phyloP scores from a whole-genome alignment of 2,888 invertebrate genomes.

The Hesperia comma region DNA sequence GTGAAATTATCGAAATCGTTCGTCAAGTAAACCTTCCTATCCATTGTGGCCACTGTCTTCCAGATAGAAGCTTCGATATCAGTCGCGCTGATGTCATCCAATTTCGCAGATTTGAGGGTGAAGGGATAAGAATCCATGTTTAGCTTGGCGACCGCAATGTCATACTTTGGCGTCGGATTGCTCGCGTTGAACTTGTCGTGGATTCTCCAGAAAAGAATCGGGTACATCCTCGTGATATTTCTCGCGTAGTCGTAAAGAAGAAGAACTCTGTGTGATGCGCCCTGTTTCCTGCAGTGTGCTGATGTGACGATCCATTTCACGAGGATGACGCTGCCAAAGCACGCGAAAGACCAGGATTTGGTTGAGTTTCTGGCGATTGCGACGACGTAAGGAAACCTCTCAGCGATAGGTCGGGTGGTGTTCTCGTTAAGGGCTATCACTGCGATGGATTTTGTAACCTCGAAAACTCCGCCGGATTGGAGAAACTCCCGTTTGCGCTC shows the following conservation, averaged over 20 bases:
- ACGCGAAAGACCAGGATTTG: constrained; percentile 61
- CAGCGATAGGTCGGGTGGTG: constrained; percentile 41
- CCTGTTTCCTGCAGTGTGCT: constrained; percentile 64
- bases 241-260: constrained; percentile 61
- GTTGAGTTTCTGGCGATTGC: constrained; percentile 64
- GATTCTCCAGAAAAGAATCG: constrained; percentile 65
- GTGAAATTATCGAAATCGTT: constrained; percentile 63
- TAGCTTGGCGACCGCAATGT: constrained; percentile 70
- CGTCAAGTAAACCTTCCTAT: constrained; percentile 63
- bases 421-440: constrained; percentile 60
- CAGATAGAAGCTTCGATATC: constrained; percentile 60
- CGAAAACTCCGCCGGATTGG: constrained; percentile 49
- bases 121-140: constrained; percentile 54
- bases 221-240: constrained; percentile 63
- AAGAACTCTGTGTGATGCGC: constrained; percentile 61
- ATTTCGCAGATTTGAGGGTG: constrained; percentile 54
- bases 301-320: constrained; percentile 70
- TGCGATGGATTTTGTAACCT: constrained; percentile 57
- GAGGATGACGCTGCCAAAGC: constrained; percentile 68
- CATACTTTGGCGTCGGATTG: constrained; percentile 51
- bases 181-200: constrained; percentile 63
- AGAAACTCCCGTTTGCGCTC: constrained; percentile 55
- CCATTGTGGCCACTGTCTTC: constrained; percentile 73
- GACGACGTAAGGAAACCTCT: constrained; percentile 62
- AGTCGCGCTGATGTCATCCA: constrained; percentile 49